Base-by-base conservation (phyloP, 2,113 vertebrate species). In the Oncorhynchus tshawytscha region DNA sequence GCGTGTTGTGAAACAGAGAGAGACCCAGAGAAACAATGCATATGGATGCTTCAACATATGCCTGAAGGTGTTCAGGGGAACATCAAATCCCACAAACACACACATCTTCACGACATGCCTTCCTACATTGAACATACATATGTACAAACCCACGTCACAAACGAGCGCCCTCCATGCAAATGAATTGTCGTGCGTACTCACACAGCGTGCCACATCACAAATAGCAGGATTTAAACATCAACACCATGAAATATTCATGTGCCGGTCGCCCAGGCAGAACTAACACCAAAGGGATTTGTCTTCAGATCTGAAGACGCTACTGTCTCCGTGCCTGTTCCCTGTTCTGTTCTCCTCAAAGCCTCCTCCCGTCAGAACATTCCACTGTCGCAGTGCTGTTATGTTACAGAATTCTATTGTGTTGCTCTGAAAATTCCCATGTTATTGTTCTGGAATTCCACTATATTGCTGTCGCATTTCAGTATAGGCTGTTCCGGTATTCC, bases 171-270 rank as follows among this genome's bases (percentile, higher is more conserved):
- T 39, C 12, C 27, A 20, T 20, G 8, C 66, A 34, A 67, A 67
- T 67, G 15, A 67, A 67, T 67, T 0, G 13, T 11, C 54, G 4
- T 22, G 48, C 18, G 13, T 45, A 62, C 57, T 13, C 11, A 31
- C 57, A 64, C 72, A 72, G 75, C 86, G 83, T 86, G 88, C 89
- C 83, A 84, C 87, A 88, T 90, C 83, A 84, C 88, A 92, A 90
- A 91, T 87, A 84, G 90, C 85, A 85, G 87, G 90, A 88, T 90
- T 90, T 90, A 91, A 91, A 88, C 88, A 89, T 90, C 88, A 88
- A 90, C 89, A 89, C 79, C 79, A 90, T 92, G 87, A 91, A 92
- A 91, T 90, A 92, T 92, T 90, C 88, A 90, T 90, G 87, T 84
- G 87, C 86, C 89, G 85, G 87, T 54, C 82, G 86, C 88, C 84